Percentiles rank a stretch among this genome's conserved stretches.
Conservation (phyloP, 2,113 vertebrate genomes). For the Dendropsophus ebraccatus region DNA sequence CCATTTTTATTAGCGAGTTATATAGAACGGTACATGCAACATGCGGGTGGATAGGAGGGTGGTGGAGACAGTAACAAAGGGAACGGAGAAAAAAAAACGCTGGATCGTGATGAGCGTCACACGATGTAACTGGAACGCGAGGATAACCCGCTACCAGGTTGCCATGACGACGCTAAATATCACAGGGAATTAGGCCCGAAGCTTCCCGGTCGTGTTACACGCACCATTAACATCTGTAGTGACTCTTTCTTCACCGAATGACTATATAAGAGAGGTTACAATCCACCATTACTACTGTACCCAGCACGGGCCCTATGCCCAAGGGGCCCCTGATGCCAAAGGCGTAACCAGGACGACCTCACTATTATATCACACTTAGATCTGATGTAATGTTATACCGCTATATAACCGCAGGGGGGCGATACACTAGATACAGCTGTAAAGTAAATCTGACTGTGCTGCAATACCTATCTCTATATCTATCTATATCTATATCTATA, state of each 20-base stretch:
- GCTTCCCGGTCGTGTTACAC: background rate
- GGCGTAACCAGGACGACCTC: background rate
- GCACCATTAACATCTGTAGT: background rate
- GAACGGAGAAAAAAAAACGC: background rate
- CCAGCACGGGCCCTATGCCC: background rate
- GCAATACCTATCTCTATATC: no score
- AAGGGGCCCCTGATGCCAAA: no score
- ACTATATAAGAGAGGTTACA: background rate
- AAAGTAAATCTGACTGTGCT: no score
- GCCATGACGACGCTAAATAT: background rate
- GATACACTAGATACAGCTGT: background rate
- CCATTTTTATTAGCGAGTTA: background rate
- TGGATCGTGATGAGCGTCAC: background rate
- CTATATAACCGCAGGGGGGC: background rate
- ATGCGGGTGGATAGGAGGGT: background rate
- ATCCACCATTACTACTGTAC: background rate
- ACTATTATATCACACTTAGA: background rate
- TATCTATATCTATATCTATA: no score
- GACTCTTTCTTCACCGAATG: background rate
- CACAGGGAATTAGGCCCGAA: background rate
- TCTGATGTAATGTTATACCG: no score
- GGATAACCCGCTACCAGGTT: background rate
- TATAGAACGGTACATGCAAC: background rate
- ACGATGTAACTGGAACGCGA: background rate
- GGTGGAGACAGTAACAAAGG: background rate